phyloP scores from a whole-genome alignment of 2,113 vertebrate genomes.

The Rhinopomastus cyanomelas region DNA sequence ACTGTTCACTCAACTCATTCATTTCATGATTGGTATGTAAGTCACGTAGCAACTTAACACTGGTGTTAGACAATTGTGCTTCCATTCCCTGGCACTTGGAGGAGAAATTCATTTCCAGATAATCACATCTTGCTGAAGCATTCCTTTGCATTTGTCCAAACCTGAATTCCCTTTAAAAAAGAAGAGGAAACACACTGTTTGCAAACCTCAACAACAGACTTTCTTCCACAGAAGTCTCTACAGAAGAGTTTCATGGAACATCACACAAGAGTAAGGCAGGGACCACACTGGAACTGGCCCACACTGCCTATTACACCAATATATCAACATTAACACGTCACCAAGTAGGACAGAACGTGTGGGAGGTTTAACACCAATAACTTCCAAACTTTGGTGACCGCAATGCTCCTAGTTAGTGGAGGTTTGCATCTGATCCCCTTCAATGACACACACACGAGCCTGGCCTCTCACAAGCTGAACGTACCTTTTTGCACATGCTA shows the following conservation, averaged over 20 bases:
- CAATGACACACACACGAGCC: neutral
- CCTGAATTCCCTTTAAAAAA: constrained; percentile 87
- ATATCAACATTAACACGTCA: neutral
- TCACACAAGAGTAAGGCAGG: neutral
- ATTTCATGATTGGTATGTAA: constrained; percentile 59
- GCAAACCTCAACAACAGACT: neutral
- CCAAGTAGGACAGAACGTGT: neutral
- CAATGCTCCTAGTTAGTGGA: neutral
- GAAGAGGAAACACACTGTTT: neutral
- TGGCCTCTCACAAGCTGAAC: neutral
- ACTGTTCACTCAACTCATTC: constrained; percentile 55
- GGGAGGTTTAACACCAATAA: neutral
- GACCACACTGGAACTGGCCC: neutral
- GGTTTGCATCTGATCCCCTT: neutral
- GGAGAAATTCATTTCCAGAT: constrained; percentile 58
- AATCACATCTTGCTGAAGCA: constrained; percentile 95
- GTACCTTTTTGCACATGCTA: constrained; percentile 97
- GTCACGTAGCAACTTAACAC: constrained; percentile 63
- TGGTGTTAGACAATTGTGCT: constrained; percentile 75
- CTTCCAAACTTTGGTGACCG: neutral
- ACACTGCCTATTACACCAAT: neutral
- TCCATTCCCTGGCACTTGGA: constrained; percentile 74
- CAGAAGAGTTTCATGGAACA: neutral
- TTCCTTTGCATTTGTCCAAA: constrained; percentile 96
- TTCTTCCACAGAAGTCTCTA: neutral